A percentile compares a stretch with the other conserved stretches of the same genome.
Evolutionary conservation across 1,140 invertebrate species (phyloP).

Genomic region (Drosophila rhopaloa): DNA sequence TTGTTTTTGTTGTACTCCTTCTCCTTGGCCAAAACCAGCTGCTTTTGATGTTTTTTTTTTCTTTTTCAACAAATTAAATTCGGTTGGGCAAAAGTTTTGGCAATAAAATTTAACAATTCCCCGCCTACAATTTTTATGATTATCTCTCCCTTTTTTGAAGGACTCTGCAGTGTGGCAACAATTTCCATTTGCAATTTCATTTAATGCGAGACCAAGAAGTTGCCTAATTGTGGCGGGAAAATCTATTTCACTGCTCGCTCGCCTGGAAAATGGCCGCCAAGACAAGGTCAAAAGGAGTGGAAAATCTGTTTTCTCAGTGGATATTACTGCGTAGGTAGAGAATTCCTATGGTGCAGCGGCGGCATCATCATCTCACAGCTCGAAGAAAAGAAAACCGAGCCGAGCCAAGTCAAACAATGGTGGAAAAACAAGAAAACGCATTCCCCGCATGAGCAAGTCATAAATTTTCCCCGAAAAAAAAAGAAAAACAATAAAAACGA

Average conservation of each 20-base stretch:
- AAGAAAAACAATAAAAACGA: conserved; percentile 50
- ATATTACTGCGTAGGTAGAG: conserved; percentile 50
- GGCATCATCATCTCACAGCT: conserved; percentile 20
- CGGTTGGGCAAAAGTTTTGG: conserved; percentile 57
- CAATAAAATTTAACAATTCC: conserved; percentile 81
- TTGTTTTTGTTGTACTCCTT: conserved; percentile 18
- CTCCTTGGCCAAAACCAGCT: conserved; percentile 59
- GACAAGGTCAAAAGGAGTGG: conserved; percentile 70
- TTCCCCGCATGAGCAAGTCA: conserved; percentile 73
- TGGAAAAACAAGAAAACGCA: conserved; percentile 71
- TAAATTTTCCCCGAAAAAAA: conserved; percentile 71
- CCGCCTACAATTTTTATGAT: conserved; percentile 77
- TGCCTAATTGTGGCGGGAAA: conserved; percentile 72
- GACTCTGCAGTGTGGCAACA: conserved; percentile 13
- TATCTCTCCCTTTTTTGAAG: conserved; percentile 58
- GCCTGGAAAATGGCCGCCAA: conserved; percentile 38
- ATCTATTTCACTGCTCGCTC: conserved; percentile 55
- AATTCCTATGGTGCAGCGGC: conserved; percentile 41
- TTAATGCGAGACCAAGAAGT: conserved; percentile 38
- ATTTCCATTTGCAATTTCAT: conserved; percentile 70
- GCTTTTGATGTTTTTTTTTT: conserved; percentile 72
- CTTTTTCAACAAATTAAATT: conserved; percentile 72
- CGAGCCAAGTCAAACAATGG: conserved; percentile 50
- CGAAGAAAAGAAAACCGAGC: conserved; percentile 41
- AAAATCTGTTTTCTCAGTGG: conserved; percentile 46